These are phyloP conservation scores for Drosophila jambulina DNA, from an alignment of 1,140 invertebrate genomes.

Conservation along the genomic window DNA sequence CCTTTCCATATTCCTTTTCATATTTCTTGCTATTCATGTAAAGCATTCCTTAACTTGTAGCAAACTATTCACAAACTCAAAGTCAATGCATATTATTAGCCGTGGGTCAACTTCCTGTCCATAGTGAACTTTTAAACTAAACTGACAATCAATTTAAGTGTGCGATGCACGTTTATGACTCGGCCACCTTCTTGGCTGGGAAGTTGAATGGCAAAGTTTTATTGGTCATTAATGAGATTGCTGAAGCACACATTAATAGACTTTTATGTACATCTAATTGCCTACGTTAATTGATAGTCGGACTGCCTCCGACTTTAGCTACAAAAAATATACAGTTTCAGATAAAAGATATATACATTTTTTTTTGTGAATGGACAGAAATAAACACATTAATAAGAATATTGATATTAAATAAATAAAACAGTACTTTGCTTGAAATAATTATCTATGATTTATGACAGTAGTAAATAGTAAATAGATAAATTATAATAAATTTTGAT, in stretches of 20 bases:
- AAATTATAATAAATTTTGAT: not conserved
- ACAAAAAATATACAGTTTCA: not conserved
- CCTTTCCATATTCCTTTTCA: not conserved
- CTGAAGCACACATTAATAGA: constrained; percentile 33
- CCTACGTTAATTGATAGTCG: constrained; percentile 29
- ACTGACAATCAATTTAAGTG: constrained; percentile 34
- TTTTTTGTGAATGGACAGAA: not conserved
- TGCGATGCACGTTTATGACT: constrained; percentile 56
- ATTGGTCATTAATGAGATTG: constrained; percentile 62
- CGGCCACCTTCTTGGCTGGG: constrained; percentile 22
- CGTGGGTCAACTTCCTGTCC: not conserved
- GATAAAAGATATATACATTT: not conserved
- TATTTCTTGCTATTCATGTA: constrained; percentile 21
- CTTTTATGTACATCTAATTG: constrained; percentile 56
- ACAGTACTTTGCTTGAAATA: not conserved
- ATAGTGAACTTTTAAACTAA: constrained; percentile 16
- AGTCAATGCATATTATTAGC: constrained; percentile 52
- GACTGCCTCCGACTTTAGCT: not conserved
- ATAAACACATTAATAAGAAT: not conserved
- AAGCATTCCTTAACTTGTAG: constrained; percentile 9
- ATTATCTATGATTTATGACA: not conserved
- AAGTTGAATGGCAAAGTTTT: constrained; percentile 64
- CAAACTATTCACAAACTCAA: constrained; percentile 29
- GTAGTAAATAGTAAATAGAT: not conserved
- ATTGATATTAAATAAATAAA: not conserved